phyloP scores from a whole-genome alignment of 2,113 vertebrate genomes.

The Bos taurus region ARS-UCD2.0 NC_037332.1:94952001-94952500 shows the following conservation, averaged over 20 bases:
- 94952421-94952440: neutral
- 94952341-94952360: neutral
- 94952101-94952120: neutral
- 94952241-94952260: neutral
- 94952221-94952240: neutral
- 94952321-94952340: neutral
- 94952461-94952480: neutral
- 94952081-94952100: neutral
- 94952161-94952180: neutral
- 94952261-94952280: neutral
- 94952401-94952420: neutral
- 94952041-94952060: neutral
- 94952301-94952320: neutral
- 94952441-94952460: neutral
- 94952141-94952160: neutral
- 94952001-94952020: neutral
- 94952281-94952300: neutral
- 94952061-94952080: neutral
- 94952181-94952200: fast-evolving
- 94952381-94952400: neutral
- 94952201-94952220: neutral
- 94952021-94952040: neutral
- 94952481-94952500: neutral
- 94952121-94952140: neutral
- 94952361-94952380: neutral